Percentiles rank a stretch among this genome's conserved stretches.
Evolutionary conservation across 2,113 vertebrate genomes (phyloP).

Genomic region (Fulmarus glacialis): DNA sequence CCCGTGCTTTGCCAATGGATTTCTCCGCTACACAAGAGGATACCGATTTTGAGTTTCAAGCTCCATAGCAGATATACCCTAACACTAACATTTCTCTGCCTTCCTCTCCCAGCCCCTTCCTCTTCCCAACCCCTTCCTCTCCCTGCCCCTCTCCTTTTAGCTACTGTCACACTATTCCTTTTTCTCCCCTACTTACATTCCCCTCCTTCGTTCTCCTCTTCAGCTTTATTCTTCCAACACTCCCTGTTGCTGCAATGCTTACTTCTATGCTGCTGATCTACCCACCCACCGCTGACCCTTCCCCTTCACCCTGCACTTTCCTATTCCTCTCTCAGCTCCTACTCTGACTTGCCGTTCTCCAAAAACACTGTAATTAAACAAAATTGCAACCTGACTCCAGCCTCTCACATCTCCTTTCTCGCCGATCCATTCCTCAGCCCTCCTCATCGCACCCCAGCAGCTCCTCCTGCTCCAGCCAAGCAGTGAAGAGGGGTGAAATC

Average conservation of each 20-base stretch:
- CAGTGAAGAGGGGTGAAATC: background rate
- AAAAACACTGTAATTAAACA: background rate
- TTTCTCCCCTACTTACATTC: background rate
- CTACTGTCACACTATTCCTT: background rate
- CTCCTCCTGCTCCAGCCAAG: background rate
- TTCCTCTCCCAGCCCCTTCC: background rate
- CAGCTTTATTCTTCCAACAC: background rate
- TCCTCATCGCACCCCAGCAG: background rate
- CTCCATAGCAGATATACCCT: background rate
- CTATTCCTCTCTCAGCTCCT: background rate
- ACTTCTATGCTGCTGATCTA: background rate
- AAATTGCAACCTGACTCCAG: background rate
- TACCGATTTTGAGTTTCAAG: background rate
- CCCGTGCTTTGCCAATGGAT: background rate
- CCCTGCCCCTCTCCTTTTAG: background rate
- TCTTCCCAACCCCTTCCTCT: background rate
- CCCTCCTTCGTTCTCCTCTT: background rate
- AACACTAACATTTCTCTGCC: background rate
- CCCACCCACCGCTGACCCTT: background rate
- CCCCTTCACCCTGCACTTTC: background rate
- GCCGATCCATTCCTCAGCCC: fast-evolving
- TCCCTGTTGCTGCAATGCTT: background rate
- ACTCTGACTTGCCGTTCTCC: fast-evolving
- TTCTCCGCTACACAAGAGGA: background rate
- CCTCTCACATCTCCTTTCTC: background rate